Base-by-base conservation (phyloP, 2,113 vertebrate species). In the Aix galericulata region DNA sequence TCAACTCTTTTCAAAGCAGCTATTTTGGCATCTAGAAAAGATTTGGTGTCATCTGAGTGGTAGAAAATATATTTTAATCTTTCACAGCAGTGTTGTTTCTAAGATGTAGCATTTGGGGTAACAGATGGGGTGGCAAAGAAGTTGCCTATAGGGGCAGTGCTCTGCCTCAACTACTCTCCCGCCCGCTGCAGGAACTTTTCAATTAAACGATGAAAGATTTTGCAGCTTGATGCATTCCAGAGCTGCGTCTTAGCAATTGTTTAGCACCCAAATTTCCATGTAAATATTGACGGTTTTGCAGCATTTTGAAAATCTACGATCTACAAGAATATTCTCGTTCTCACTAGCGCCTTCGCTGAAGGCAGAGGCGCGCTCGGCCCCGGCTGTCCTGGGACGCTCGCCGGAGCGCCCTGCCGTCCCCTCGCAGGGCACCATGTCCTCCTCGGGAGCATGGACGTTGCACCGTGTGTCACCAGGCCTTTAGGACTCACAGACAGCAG, bases 61-160 rank as follows among this genome's bases (percentile, higher is more conserved):
- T 98, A 98, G 98, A 98, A 98, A 98, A 98, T 98, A 98, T 98
- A 98, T 98, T 98, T 98, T 98, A 98, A 98, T 98, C 98, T 98
- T 98, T 98, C 98, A 97, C 98, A 98, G 98, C 97, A 98, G 98
- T 98, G 97, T 98, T 98, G 98, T 98, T 98, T 98, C 98, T 98
- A 98, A 98, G 98, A 98, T 98, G 98, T 98, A 98, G 98, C 98
- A 98, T 98, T 98, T 98, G 98, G 98, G 98, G 98, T 98, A 98
- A 98, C 98, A 98, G 98, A 98, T 98, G 98, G 98, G 98, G 98
- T 98, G 98, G 98, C 98, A 98, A 98, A 98, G 98, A 98, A 98
- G 97, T 98, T 98, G 98, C 97, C 98, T 98, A 98, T 98, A 98
- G 98, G 98, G 98, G 98, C 98, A 98, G 97, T 98, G 97, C 98